Percentiles rank a stretch among this genome's conserved stretches.
phyloP scores from a whole-genome alignment of 2,113 vertebrate genomes.

The Serinus canaria region DNA sequence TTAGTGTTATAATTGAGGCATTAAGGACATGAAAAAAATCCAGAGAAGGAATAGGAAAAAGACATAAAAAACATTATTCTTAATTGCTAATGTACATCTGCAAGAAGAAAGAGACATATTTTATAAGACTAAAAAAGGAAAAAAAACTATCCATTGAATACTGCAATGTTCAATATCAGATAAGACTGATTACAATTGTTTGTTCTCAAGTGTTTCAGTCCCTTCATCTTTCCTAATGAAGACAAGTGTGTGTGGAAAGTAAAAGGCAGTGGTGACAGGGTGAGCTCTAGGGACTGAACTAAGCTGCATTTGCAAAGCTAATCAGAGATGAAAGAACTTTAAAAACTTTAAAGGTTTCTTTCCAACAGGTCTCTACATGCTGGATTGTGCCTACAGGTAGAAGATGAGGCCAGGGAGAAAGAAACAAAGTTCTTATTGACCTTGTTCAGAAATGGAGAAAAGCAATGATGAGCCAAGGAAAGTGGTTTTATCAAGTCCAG shows the following conservation, averaged over 20 bases:
- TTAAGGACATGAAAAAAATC: not conserved
- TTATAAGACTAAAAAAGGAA: not conserved
- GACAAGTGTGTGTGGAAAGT: not conserved
- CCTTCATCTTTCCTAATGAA: not conserved
- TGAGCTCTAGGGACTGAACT: not conserved
- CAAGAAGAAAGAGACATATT: not conserved
- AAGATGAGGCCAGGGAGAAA: not conserved
- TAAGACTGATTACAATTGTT: not conserved
- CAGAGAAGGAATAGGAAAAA: not conserved
- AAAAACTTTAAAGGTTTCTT: not conserved
- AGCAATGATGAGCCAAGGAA: not conserved
- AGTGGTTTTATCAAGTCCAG: not conserved
- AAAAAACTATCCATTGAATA: accelerated
- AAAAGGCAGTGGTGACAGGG: not conserved
- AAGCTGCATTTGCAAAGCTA: not conserved
- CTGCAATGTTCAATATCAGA: not conserved
- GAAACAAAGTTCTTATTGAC: not conserved
- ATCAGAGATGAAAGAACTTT: not conserved
- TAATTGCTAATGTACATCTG: not conserved
- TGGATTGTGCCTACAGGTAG: not conserved
- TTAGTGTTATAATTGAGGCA: accelerated
- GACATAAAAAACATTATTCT: not conserved
- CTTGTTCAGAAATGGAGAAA: not conserved
- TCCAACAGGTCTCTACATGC: not conserved
- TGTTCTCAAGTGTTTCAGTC: not conserved